Base-by-base conservation (phyloP, 1,140 invertebrate genomes). In the Dinothrombium tinctorium region DNA sequence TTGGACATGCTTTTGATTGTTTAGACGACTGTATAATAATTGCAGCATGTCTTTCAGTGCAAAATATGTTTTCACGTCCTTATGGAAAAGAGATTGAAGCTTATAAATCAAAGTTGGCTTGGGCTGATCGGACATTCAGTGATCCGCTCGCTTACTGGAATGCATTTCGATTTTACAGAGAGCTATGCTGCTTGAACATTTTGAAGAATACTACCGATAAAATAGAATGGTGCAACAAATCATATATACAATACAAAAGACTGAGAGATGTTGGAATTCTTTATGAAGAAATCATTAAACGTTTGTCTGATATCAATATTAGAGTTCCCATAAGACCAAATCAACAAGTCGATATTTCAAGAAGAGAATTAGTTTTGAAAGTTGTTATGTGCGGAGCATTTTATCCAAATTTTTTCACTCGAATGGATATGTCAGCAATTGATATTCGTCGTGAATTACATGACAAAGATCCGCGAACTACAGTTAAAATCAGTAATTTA, bases 21-120 rank as follows among this genome's bases (percentile, higher is more conserved):
- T 55, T 92, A 0, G 69, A 79, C 21, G 84, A 90, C 46, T 62
- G 72, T 8, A 69, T 94, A 24, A 76, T 87, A 39, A 90, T 94
- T 54, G 82, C 78, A 80, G 56, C 60, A 46, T 48, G 31, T 38
- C 25, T 46, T 19, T 46, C 39, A 22, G 33, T 40, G 2, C 15
- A 40, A 36, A 33, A 26, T 19, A 29, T 42, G 4, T 42, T 42
- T 15, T 9, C 8, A 5, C 20, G 25, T 9, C 19, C 19, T 33
- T 37, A 44, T 23, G 15, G n/a, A 37, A 14, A 17, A 23, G 33
- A 37, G 15, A 33, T 35, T 4, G 5, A 23, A 33, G 24, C 32
- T 21, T 36, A 36, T 8, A 36, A 59, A 43, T 50, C 54, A 12
- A 82, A 81, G 53, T 58, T 84, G 2, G 59, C 65, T 0, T 92